Conservation (phyloP, 92 coral and sea anemone species). For the Virgularia gustaviana region DNA sequence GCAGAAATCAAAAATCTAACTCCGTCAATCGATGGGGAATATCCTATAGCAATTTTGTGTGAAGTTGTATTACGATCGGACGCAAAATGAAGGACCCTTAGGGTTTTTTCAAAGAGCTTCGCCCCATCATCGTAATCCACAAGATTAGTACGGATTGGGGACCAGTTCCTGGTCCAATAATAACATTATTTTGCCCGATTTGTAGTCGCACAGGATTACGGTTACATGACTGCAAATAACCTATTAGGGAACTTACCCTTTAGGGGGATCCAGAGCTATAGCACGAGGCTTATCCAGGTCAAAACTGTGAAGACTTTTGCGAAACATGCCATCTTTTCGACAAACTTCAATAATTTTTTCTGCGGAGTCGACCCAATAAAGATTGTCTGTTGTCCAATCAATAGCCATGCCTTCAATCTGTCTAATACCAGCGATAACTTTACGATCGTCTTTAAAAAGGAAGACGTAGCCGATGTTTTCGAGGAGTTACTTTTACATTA, state of each 20-base stretch:
- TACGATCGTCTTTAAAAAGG: constrained; percentile 30
- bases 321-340: constrained; percentile 76
- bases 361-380: constrained; percentile 94
- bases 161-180: no score
- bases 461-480: neutral
- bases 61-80: no score
- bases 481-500: neutral
- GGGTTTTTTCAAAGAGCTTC: no score
- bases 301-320: constrained; percentile 56
- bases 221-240: no score
- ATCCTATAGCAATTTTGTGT: no score
- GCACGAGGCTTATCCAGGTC: constrained; percentile 86
- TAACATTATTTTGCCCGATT: neutral
- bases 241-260: no score
- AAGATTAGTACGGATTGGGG: no score
- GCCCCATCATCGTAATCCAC: no score
- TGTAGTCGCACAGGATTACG: no score
- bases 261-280: constrained; percentile 65
- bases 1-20: no score
- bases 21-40: no score
- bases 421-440: constrained; percentile 58
- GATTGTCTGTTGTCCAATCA: constrained; percentile 84
- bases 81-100: no score
- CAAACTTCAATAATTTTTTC: constrained; percentile 87
- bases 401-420: constrained; percentile 91